These are phyloP conservation scores for Calyptommatus sinebrachiatus DNA, from an alignment of 2,113 vertebrate species.

Conservation along the genomic window DNA sequence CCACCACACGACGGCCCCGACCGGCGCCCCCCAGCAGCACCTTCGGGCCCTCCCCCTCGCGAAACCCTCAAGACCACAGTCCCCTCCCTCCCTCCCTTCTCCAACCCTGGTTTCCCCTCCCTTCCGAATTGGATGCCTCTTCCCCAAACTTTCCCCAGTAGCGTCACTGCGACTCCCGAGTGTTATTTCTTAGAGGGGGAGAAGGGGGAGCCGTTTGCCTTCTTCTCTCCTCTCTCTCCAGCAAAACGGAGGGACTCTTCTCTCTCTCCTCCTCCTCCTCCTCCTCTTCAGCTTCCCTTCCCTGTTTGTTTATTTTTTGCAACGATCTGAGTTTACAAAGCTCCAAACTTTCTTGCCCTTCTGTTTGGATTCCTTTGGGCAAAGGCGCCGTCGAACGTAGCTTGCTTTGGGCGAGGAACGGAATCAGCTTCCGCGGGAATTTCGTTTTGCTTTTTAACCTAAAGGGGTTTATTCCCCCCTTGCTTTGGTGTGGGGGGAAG, in stretches of 20 bases:
- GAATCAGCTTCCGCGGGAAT: not conserved
- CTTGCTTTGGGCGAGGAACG: not conserved
- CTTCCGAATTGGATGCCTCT: constrained; percentile 1
- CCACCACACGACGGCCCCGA: not conserved
- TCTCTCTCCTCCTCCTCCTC: not conserved
- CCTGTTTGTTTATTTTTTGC: not conserved
- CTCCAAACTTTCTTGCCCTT: not conserved
- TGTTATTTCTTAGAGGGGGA: not conserved
- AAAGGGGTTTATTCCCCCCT: not conserved
- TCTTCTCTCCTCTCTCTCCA: not conserved
- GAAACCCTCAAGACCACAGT: not conserved
- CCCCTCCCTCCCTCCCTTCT: not conserved
- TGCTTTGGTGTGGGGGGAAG: not conserved
- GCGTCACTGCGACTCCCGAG: not conserved
- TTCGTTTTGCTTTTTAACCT: not conserved
- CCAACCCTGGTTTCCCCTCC: not conserved
- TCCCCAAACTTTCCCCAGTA: constrained; percentile 13
- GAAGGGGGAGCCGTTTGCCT: not conserved
- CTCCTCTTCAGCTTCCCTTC: not conserved
- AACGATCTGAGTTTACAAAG: not conserved
- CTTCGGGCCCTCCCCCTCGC: not conserved
- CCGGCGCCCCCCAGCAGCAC: not conserved
- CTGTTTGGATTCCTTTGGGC: not conserved
- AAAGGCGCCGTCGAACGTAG: not conserved
- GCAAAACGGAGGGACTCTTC: not conserved